Evolutionary conservation across 2,113 vertebrate genomes (phyloP).

Genomic region (Sciurus niger): DNA sequence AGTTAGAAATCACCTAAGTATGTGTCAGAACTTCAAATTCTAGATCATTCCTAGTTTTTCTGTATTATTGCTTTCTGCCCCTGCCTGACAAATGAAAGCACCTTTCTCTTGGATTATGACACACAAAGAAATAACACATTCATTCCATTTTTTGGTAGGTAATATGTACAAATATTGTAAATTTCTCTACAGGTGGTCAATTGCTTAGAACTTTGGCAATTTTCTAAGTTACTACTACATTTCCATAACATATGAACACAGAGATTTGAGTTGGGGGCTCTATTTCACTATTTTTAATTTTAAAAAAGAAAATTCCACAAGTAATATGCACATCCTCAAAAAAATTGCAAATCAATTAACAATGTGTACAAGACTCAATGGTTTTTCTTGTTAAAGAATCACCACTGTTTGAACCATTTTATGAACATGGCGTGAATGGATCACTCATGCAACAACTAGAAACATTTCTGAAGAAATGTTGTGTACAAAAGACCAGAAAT

Average conservation of each 20-base stretch:
- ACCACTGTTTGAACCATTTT: slow-evolving; percentile 59
- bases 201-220: slow-evolving; percentile 52
- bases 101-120: background rate
- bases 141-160: slow-evolving; percentile 30
- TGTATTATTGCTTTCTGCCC: background rate
- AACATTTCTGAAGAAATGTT: slow-evolving; percentile 79
- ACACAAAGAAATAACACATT: slow-evolving; percentile 37
- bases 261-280: background rate
- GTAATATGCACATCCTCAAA: slow-evolving; percentile 18
- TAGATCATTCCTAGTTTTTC: background rate
- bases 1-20: slow-evolving; percentile 11
- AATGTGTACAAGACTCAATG: background rate
- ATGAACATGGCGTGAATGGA: slow-evolving; percentile 26
- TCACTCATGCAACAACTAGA: slow-evolving; percentile 22
- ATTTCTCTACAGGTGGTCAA: slow-evolving; percentile 54
- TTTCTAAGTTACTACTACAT: slow-evolving; percentile 57
- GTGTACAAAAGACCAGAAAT: slow-evolving; percentile 78
- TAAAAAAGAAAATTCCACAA: slow-evolving; percentile 41
- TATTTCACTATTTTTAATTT: slow-evolving; percentile 39
- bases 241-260: slow-evolving; percentile 36
- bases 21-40: slow-evolving; percentile 33
- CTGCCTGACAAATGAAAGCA: slow-evolving; percentile 34
- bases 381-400: slow-evolving; percentile 51
- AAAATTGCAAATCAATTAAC: slow-evolving; percentile 15
- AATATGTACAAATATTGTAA: slow-evolving; percentile 39